Percentiles rank a stretch among this genome's conserved stretches.
These are phyloP conservation scores for Trichonephila clavata DNA, from an alignment of 1,140 invertebrate species.

Conservation along the genomic window DNA sequence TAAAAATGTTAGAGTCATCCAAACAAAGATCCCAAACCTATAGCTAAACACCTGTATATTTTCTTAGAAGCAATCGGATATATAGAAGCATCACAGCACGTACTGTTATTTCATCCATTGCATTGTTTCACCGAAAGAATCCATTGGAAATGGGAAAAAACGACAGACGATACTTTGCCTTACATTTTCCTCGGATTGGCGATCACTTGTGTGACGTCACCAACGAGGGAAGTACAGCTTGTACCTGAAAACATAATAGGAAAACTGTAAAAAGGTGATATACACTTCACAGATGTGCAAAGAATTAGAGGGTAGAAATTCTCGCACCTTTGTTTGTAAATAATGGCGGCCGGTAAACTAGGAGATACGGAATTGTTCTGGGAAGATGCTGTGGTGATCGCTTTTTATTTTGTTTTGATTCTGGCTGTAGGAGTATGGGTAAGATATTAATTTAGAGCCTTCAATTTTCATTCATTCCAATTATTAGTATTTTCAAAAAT, in stretches of 20 bases:
- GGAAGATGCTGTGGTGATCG: constrained; percentile 80
- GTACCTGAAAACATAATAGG: background rate
- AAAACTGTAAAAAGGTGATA: background rate
- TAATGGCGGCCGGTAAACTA: constrained; percentile 50
- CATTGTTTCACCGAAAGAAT: background rate
- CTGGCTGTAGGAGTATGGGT: constrained; percentile 81
- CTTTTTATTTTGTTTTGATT: constrained; percentile 80
- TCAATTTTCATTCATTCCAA: no score
- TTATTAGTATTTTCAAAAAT: no score
- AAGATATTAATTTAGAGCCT: constrained; percentile 74
- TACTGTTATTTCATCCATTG: background rate
- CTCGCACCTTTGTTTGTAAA: background rate
- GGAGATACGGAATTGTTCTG: constrained; percentile 61
- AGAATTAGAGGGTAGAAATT: background rate
- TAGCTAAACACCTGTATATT: no score
- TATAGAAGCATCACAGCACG: no score
- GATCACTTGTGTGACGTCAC: background rate
- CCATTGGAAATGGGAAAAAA: background rate
- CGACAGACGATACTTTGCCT: background rate
- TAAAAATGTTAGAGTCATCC: no score
- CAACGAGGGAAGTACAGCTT: background rate
- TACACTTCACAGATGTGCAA: background rate
- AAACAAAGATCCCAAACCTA: no score
- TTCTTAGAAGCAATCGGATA: no score
- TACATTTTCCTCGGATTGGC: background rate